These are phyloP conservation scores for Serranus cabrilla DNA, from an alignment of 2,797 vertebrate genomes.

Conservation along the genomic window DNA sequence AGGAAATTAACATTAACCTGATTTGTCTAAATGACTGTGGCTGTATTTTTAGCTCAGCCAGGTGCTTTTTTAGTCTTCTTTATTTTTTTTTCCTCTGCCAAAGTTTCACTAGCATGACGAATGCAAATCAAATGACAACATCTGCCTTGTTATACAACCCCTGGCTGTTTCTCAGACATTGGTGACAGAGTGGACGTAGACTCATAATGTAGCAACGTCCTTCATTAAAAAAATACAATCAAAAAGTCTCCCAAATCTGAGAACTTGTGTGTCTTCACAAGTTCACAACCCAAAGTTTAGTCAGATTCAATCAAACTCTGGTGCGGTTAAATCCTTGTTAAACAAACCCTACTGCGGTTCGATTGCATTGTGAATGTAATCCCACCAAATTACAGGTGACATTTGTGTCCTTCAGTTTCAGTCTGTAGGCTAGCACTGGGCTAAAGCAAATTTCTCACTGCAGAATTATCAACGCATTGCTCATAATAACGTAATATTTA, in stretches of 20 bases:
- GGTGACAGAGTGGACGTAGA: neutral
- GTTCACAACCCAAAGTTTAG: too few relatives aligned
- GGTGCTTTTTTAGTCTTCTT: slow-evolving; percentile 25
- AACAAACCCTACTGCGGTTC: too few relatives aligned
- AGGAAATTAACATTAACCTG: slow-evolving; percentile 30
- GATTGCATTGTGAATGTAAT: too few relatives aligned
- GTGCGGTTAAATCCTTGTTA: too few relatives aligned
- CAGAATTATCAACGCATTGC: too few relatives aligned
- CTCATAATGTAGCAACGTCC: neutral
- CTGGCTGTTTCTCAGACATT: slow-evolving; percentile 17
- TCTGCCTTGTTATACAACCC: slow-evolving; percentile 30
- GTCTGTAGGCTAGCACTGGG: too few relatives aligned
- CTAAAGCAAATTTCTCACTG: too few relatives aligned
- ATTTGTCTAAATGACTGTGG: slow-evolving; percentile 10
- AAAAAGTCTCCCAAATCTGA: slow-evolving; percentile 28
- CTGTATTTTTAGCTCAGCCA: slow-evolving; percentile 56
- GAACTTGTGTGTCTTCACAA: slow-evolving; percentile 4
- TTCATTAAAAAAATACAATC: slow-evolving; percentile 27
- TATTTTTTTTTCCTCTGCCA: slow-evolving; percentile 14
- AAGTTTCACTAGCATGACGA: slow-evolving; percentile 33
- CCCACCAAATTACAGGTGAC: too few relatives aligned
- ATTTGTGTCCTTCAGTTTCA: too few relatives aligned
- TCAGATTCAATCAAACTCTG: too few relatives aligned
- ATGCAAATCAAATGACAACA: slow-evolving; percentile 54
- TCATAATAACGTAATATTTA: too few relatives aligned